A percentile compares a stretch with the other conserved stretches of the same genome.
Evolutionary conservation across 2,888 invertebrate species (phyloP).

Genomic region (Lissocephala sabroskyi): DNA sequence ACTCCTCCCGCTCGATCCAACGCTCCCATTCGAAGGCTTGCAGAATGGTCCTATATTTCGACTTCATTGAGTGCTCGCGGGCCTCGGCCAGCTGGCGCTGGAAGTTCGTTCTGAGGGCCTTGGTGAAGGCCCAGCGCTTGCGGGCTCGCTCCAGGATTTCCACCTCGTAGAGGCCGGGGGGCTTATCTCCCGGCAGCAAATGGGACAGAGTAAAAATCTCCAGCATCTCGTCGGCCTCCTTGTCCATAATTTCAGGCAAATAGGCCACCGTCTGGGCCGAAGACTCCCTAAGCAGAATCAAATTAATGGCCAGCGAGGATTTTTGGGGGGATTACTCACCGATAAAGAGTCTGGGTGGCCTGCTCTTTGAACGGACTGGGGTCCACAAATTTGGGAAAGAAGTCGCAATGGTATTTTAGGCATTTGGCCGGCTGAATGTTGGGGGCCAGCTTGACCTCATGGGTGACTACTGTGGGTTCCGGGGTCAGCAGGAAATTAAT

Average conservation of each 20-base stretch:
- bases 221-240: constrained; percentile 40
- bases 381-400: constrained; percentile 33
- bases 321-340: constrained; percentile 34
- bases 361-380: constrained; percentile 44
- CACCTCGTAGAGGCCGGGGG: constrained; percentile 68
- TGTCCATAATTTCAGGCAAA: constrained; percentile 55
- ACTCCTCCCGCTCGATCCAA: constrained; percentile 87
- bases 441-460: too few relatives aligned
- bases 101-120: constrained; percentile 74
- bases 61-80: constrained; percentile 30
- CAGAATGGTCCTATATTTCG: constrained; percentile 77
- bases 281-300: constrained; percentile 57
- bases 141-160: constrained; percentile 81
- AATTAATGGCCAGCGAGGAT: too few relatives aligned
- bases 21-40: constrained; percentile 87
- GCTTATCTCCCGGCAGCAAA: constrained; percentile 51
- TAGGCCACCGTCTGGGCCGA: constrained; percentile 70
- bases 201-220: constrained; percentile 66
- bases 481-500: constrained; percentile 35
- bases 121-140: constrained; percentile 78
- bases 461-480: constrained; percentile 38
- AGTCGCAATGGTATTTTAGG: too few relatives aligned
- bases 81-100: constrained; percentile 75
- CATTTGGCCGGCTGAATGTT: too few relatives aligned
- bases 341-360: constrained; percentile 68